These are phyloP conservation scores for Parazoanthus atlanticus DNA, from an alignment of 92 coral and sea anemone genomes.

Conservation along the genomic window DNA sequence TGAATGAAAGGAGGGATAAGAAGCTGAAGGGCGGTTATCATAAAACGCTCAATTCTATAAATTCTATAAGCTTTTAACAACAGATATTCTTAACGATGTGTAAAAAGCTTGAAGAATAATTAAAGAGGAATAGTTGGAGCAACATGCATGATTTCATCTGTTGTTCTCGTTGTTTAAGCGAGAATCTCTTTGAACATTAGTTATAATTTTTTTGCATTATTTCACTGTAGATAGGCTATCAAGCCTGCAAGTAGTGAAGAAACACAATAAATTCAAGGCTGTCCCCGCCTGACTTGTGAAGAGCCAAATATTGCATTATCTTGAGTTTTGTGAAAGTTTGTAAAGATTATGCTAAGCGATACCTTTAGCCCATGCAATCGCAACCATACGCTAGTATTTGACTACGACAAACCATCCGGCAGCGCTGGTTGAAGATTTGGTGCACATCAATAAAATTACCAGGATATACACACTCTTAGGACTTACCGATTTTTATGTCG, in stretches of 20 bases:
- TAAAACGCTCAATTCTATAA: no score
- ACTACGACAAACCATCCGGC: neutral
- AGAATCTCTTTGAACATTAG: no score
- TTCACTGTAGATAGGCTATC: neutral
- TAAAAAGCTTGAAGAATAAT: no score
- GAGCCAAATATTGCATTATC: neutral
- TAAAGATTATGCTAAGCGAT: no score
- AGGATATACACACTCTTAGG: neutral
- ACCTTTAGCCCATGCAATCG: neutral
- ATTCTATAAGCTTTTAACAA: neutral
- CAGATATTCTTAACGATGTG: neutral
- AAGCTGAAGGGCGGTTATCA: neutral
- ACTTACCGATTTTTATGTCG: slow-evolving; percentile 28
- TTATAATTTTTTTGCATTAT: no score
- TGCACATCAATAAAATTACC: neutral
- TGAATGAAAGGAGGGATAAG: neutral
- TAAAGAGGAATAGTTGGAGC: no score
- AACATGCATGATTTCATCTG: no score
- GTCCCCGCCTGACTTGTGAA: neutral
- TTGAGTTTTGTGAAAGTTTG: neutral
- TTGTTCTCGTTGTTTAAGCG: neutral
- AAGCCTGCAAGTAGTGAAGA: neutral
- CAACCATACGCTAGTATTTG: neutral
- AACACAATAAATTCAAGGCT: neutral
- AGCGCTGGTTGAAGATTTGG: neutral